Conservation (phyloP, 2,888 invertebrate species). For the Cosmopolites sordidus region DNA sequence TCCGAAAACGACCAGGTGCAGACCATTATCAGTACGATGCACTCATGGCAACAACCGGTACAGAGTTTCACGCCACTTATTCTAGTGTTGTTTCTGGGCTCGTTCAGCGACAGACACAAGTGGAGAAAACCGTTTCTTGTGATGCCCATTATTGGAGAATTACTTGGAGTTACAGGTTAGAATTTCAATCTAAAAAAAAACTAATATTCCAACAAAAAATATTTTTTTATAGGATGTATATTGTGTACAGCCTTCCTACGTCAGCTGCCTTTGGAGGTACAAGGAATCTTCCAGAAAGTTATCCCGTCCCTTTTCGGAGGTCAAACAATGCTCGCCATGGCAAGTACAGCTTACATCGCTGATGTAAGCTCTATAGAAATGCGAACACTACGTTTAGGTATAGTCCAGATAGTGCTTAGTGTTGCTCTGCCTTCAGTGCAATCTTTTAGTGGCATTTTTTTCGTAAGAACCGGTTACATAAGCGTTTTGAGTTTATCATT, state of each 20-base stretch:
- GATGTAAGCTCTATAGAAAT: conserved; percentile 52
- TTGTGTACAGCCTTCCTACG: conserved; percentile 53
- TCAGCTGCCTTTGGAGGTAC: conserved; percentile 52
- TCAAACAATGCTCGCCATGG: conserved; percentile 47
- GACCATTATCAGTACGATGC: conserved; percentile 49
- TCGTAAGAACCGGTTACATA: conserved; percentile 37
- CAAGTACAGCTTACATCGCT: conserved; percentile 45
- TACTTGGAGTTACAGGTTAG: conserved; percentile 48
- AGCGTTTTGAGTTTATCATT: conserved; percentile 37
- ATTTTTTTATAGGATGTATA: conserved; percentile 46
- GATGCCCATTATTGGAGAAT: conserved; percentile 44
- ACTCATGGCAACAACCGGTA: conserved; percentile 43
- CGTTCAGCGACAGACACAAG: conserved; percentile 45
- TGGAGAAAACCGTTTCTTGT: conserved; percentile 45
- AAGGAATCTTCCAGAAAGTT: conserved; percentile 54
- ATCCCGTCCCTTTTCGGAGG: conserved; percentile 58
- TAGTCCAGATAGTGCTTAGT: conserved; percentile 48
- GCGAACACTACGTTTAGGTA: conserved; percentile 58
- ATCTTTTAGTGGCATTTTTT: conserved; percentile 40
- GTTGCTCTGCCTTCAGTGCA: conserved; percentile 37
- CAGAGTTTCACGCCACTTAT: conserved; percentile 42
- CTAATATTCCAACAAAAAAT: not conserved
- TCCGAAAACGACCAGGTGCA: conserved; percentile 49
- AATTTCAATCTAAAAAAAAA: not conserved
- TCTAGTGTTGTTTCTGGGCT: conserved; percentile 43